These are phyloP conservation scores for Lampris megalopsis DNA, from an alignment of 2,113 vertebrate genomes.

Conservation along the genomic window DNA sequence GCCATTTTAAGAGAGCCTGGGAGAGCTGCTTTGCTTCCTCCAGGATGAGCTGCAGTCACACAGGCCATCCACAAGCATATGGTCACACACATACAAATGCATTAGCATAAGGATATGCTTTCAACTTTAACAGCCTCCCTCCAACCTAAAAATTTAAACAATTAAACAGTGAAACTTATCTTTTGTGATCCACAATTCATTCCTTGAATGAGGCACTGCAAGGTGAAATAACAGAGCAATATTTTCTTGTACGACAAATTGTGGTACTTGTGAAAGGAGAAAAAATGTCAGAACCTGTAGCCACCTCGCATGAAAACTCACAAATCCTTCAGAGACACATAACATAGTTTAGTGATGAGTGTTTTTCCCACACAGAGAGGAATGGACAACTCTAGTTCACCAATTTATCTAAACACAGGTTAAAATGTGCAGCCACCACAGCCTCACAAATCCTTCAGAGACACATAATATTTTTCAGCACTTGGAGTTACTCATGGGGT, in stretches of 20 bases:
- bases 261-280: constrained; percentile 13
- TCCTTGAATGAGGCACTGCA: neutral
- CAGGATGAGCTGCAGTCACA: constrained; percentile 43
- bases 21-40: constrained; percentile 47
- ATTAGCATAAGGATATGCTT: neutral
- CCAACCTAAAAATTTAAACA: constrained; percentile 7
- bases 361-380: constrained; percentile 30
- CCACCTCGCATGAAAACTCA: constrained; percentile 34
- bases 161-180: neutral
- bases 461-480: constrained; percentile 3
- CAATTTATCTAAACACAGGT: constrained; percentile 43
- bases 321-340: constrained; percentile 36
- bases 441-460: constrained; percentile 32
- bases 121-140: neutral
- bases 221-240: constrained; percentile 6
- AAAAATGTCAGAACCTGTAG: constrained; percentile 32
- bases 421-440: constrained; percentile 33
- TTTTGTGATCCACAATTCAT: constrained; percentile 1
- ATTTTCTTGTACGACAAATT: constrained; percentile 12
- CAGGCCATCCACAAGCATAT: constrained; percentile 11
- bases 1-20: constrained; percentile 64
- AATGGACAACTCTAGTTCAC: constrained; percentile 12
- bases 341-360: constrained; percentile 2
- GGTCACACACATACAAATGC: constrained; percentile 9
- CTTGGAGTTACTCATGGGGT: constrained; percentile 5